Evolutionary conservation across 2,797 vertebrate genomes (phyloP).

Genomic region (Ambastaia sidthimunki): DNA sequence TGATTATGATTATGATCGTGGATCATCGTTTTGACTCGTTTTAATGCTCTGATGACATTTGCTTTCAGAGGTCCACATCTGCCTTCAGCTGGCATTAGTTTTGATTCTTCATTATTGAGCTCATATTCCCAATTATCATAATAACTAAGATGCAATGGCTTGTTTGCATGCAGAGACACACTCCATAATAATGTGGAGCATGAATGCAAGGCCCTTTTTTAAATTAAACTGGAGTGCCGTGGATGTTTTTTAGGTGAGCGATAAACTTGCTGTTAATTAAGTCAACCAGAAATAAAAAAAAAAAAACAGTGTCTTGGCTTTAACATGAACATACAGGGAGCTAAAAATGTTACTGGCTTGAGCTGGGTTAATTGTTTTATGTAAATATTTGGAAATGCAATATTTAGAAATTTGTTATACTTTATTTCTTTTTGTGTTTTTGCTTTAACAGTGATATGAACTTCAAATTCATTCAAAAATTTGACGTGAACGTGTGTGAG

Average conservation of each 20-base stretch:
- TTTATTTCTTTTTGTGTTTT: background rate
- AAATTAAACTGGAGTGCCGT: slow-evolving; percentile 62
- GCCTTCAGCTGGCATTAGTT: slow-evolving; percentile 46
- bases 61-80: slow-evolving; percentile 45
- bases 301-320: slow-evolving; percentile 30
- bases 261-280: slow-evolving; percentile 61
- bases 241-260: slow-evolving; percentile 59
- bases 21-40: slow-evolving; percentile 32
- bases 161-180: slow-evolving; percentile 64
- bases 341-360: slow-evolving; percentile 35
- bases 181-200: slow-evolving; percentile 59
- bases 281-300: slow-evolving; percentile 46
- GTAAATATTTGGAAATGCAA: slow-evolving; percentile 42
- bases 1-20: background rate
- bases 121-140: slow-evolving; percentile 61
- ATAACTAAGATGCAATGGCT: slow-evolving; percentile 51
- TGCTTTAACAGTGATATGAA: background rate
- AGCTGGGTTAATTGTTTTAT: slow-evolving; percentile 44
- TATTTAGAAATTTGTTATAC: background rate
- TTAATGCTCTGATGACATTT: slow-evolving; percentile 28
- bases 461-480: background rate
- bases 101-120: slow-evolving; percentile 58
- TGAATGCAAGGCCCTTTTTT: slow-evolving; percentile 53
- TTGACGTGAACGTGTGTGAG: slow-evolving; percentile 14
- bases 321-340: slow-evolving; percentile 35